Evolutionary conservation across 2,888 invertebrate species (phyloP), one percentile per base, ranked within the genome.

Genomic region (Mellilla xanthometata): DNA sequence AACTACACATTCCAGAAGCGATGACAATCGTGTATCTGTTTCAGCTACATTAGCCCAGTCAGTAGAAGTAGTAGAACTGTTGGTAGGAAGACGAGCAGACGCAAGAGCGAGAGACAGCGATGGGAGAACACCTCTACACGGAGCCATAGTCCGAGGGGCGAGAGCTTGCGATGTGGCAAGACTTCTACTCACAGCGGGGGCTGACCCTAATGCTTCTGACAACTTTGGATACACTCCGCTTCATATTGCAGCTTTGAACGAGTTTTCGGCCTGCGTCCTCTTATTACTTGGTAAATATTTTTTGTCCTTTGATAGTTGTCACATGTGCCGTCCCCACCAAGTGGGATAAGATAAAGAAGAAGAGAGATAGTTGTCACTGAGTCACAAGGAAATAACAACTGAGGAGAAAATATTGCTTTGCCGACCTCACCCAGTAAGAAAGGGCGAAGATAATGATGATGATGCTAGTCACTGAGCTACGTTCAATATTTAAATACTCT

Each of bases 201-300:
- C 94, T 0, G 91, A 93, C 65, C 93, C 95, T 1, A 96, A 96
- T 72, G 92, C 92, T 56, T 90, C 95, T 0, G 96, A 96, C 65
- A 91, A 92, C 56, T 95, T 94, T 63, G 96, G 96, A n/a, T 96
- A 96, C 67, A 95, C 96, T 0, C 94, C 96, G 0, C 76, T 96
- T 22, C 96, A 96, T 69, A 92, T 96, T 30, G 96, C 96, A 0
- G 96, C 96, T 0, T 82, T 96, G 15, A 95, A 96, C 68, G 96
- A 96, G 74, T 95, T 94, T 62, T 94, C 95, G 4, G 91, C 92
- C 10, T 94, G 95, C 60, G 95, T 95, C 8, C 87, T 94, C 62
- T 81, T 95, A 40, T 85, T 96, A 38, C 84, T 96, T 54, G 92
- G 91, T 76, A 62, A 73, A 65, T 8, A 1, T 19, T 19, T 19